These are phyloP conservation scores for Neogobius melanostomus DNA, from an alignment of 2,113 vertebrate genomes.

Conservation along the genomic window DNA sequence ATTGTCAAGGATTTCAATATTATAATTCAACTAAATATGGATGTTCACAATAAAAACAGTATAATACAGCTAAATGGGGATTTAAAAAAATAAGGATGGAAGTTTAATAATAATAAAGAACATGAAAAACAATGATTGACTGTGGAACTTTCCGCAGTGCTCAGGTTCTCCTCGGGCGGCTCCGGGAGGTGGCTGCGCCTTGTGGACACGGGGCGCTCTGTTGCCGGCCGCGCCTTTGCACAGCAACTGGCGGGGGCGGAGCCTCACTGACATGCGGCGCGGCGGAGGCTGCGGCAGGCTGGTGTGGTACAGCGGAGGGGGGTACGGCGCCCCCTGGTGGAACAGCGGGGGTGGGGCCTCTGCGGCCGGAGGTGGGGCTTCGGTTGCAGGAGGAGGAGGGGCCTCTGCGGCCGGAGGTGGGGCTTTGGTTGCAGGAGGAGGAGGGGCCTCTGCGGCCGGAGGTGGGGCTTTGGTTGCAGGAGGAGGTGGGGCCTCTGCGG, in stretches of 20 bases:
- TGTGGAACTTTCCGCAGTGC: too few species aligned
- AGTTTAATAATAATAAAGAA: too few species aligned
- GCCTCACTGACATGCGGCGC: slow-evolving; percentile 96
- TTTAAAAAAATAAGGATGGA: too few species aligned
- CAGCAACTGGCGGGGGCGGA: slow-evolving; percentile 94
- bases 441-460: too few species aligned
- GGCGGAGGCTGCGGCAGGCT: slow-evolving; percentile 97
- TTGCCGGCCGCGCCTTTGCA: slow-evolving; percentile 88
- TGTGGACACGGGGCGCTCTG: slow-evolving; percentile 73
- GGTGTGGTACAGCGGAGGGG: slow-evolving; percentile 96
- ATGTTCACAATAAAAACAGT: too few species aligned
- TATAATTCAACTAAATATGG: too few species aligned
- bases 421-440: too few species aligned
- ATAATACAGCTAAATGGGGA: too few species aligned
- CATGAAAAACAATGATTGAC: too few species aligned
- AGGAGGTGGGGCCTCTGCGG: too few species aligned
- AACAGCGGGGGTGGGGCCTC: slow-evolving; percentile 86
- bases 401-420: slow-evolving; percentile 76
- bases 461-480: too few species aligned
- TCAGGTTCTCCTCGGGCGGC: slow-evolving; percentile 79
- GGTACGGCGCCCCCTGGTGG: slow-evolving; percentile 93
- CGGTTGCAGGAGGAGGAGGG: slow-evolving; percentile 23
- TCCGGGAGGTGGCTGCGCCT: not conserved
- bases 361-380: slow-evolving; percentile 1
- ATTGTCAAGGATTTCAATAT: too few species aligned